A percentile compares a stretch with the other conserved stretches of the same genome.
These are phyloP conservation scores for Malacosoma neustria DNA, from an alignment of 2,888 invertebrate species.

Conservation along the genomic window DNA sequence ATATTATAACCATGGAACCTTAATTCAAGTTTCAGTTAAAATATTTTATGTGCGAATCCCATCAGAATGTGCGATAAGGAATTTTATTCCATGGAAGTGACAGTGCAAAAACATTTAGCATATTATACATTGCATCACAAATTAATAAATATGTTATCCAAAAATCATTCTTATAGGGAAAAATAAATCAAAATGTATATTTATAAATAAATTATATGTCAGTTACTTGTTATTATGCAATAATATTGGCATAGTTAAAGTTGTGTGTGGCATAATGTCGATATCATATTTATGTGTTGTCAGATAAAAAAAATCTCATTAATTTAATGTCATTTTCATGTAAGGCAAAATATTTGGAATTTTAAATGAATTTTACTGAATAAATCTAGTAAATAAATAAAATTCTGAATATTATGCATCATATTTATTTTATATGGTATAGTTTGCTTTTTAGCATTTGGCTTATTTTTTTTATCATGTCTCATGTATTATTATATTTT, in stretches of 20 bases:
- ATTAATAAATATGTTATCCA: no score
- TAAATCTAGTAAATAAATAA: no score
- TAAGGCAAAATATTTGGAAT: not conserved
- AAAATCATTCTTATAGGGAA: not conserved
- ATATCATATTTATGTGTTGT: not conserved
- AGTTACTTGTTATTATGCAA: constrained; percentile 31
- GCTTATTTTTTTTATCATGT: not conserved
- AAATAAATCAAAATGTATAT: not conserved
- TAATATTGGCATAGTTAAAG: constrained; percentile 37
- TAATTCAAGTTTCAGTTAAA: no score
- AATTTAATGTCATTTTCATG: constrained; percentile 17
- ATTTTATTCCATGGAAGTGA: no score
- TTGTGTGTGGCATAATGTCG: not conserved
- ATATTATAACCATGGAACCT: no score
- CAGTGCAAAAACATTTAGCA: no score
- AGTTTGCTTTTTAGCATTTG: constrained; percentile 33
- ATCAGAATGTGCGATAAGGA: no score
- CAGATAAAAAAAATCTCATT: constrained; percentile 34
- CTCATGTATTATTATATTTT: not conserved
- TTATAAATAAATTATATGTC: not conserved
- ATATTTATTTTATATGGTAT: not conserved
- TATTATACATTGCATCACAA: no score
- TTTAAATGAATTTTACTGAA: not conserved
- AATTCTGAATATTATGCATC: constrained; percentile 11
- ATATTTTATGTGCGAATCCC: no score